Evolutionary conservation across 2,797 vertebrate genomes (phyloP).

Genomic region (Eleutherodactylus coqui): DNA sequence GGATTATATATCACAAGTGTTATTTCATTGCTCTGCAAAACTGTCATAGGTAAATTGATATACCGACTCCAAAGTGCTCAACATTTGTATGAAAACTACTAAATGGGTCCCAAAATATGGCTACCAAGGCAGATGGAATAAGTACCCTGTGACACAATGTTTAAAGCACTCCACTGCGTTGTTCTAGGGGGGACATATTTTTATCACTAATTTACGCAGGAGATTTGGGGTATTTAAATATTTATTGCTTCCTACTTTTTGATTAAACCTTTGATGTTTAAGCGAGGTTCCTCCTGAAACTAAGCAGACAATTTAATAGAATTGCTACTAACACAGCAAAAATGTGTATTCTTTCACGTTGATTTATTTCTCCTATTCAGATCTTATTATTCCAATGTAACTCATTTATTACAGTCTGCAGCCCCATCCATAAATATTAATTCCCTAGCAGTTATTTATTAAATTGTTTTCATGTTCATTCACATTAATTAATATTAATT

Average conservation of each 20-base stretch:
- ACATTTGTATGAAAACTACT: not conserved
- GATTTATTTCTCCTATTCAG: constrained; percentile 25
- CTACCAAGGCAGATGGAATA: not conserved
- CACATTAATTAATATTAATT: constrained; percentile 28
- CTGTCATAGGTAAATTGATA: not conserved
- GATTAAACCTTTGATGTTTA: not conserved
- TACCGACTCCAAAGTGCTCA: not conserved
- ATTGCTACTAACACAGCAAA: not conserved
- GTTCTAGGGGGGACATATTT: not conserved
- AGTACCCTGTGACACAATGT: not conserved
- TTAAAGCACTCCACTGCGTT: not conserved
- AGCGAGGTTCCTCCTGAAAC: not conserved
- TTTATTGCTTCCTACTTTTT: not conserved
- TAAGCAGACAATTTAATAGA: not conserved
- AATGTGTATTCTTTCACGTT: constrained; percentile 2
- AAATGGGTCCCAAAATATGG: not conserved
- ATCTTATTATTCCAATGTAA: not conserved
- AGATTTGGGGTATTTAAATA: constrained; percentile 19
- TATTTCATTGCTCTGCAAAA: not conserved
- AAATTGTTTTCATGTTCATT: constrained; percentile 37
- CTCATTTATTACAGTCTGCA: constrained; percentile 15
- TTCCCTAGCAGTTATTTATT: not conserved
- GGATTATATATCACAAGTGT: not conserved
- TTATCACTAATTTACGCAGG: not conserved
- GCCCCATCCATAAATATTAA: constrained; percentile 20